A percentile compares a stretch with the other conserved stretches of the same genome.
Conservation (phyloP, 1,140 invertebrate genomes). For the Nebria ingens region DNA sequence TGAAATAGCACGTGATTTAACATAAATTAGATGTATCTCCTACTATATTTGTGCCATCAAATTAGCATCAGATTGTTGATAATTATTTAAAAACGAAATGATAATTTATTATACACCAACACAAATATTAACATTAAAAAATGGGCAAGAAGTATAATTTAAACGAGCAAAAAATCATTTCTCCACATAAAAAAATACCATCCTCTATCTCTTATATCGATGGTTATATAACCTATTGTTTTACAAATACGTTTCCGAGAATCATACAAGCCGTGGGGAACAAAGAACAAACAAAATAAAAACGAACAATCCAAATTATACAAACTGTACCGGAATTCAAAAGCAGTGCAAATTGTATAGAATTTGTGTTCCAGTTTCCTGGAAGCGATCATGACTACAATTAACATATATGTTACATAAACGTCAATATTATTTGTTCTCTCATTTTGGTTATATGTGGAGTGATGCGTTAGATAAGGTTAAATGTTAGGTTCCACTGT, state of each 20-base stretch:
- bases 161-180: background rate
- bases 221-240: background rate
- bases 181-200: background rate
- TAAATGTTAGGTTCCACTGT: too few species aligned
- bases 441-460: too few species aligned
- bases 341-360: background rate
- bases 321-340: background rate
- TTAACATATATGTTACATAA: background rate
- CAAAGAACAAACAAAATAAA: background rate
- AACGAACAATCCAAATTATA: background rate
- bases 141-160: background rate
- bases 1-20: too few species aligned
- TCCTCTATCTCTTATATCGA: background rate
- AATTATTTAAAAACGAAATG: too few species aligned
- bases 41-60: too few species aligned
- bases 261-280: background rate
- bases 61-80: too few species aligned
- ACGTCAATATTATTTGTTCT: background rate
- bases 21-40: too few species aligned
- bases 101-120: background rate
- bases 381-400: background rate
- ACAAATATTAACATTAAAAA: background rate
- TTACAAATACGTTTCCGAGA: background rate
- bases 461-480: too few species aligned
- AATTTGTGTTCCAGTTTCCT: background rate